These are phyloP conservation scores for Pinctada fucata DNA, from an alignment of 2,888 invertebrate species.

Conservation along the genomic window DNA sequence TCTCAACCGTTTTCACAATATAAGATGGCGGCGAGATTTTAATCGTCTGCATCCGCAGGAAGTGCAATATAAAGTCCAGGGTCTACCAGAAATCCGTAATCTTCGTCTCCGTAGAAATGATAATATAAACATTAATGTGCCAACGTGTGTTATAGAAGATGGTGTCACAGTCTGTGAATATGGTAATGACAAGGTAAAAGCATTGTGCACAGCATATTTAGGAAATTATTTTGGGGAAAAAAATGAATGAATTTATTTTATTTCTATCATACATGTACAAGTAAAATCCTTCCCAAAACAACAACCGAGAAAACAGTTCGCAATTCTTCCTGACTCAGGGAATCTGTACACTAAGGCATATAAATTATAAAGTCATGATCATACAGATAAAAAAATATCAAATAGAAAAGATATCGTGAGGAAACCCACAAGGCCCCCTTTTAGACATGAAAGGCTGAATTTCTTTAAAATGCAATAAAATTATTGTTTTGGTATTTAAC, in stretches of 20 bases:
- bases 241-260: background rate
- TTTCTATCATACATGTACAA: too few species aligned
- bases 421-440: too few species aligned
- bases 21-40: background rate
- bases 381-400: too few species aligned
- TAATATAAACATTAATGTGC: slow-evolving; percentile 37
- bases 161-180: slow-evolving; percentile 47
- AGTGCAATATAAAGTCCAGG: slow-evolving; percentile 26
- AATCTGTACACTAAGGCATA: too few species aligned
- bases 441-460: too few species aligned
- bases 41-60: slow-evolving; percentile 13
- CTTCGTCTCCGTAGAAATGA: slow-evolving; percentile 35
- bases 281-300: too few species aligned
- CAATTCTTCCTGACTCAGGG: too few species aligned
- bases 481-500: too few species aligned
- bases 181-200: slow-evolving; percentile 46
- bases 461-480: too few species aligned
- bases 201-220: background rate
- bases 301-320: too few species aligned
- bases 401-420: too few species aligned
- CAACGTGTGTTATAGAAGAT: slow-evolving; percentile 34
- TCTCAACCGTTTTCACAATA: slow-evolving; percentile 7
- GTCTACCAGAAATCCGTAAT: slow-evolving; percentile 29
- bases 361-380: too few species aligned
- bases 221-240: background rate